Base-by-base conservation (phyloP, 1,140 invertebrate species). In the Muscidifurax raptorellus region DNA sequence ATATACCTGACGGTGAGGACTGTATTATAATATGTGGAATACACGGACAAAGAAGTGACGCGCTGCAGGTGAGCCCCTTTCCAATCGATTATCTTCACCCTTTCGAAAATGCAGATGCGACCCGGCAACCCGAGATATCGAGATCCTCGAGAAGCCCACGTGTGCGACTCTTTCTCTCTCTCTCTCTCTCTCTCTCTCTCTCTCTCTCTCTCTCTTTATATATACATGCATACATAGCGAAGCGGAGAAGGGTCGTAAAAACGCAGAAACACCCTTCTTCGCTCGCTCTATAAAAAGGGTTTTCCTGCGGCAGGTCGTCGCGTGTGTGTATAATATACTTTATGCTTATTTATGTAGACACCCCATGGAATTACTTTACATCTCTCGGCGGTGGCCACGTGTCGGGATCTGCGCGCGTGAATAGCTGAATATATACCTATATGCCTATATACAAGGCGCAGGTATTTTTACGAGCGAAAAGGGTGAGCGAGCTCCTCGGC, bases 261-360 rank as follows among this genome's bases (percentile, higher is more conserved):
- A 79, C 15, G 28, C 27, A n/a, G 71, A 79, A 87, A 87, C 80
- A 88, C 88, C 89, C 86, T 79, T 79, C 76, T 82, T 82, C 80
- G 10, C 52, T 59, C 66, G 52, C 40, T 59, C 52, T 18, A n/a
- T 59, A 40, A 36, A 88, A 91, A 90, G 88, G 90, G 88, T 90
- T 71, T 80, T 15, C 40, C 64, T 28, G 0, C 78, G 90, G 90
- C 90, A 89, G 89, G 90, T 91, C 4, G 47, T 74, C 22, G 59
- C 44, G 74, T 10, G 27, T 28, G 52, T 36, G 44, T 66, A 71
- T 67, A 80, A 30, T 84, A 88, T 82, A 85, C 86, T 88, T 91
- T 92, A 91, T 91, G 89, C 90, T 91, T 90, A 91, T 92, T 91
- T 91, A 89, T 88, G 87, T 87, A 91, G 90, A 90, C 83, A 87